Percentiles rank a stretch among this genome's conserved stretches.
Evolutionary conservation across 2,888 invertebrate species (phyloP).

Genomic region (Perizoma flavofasciatum): DNA sequence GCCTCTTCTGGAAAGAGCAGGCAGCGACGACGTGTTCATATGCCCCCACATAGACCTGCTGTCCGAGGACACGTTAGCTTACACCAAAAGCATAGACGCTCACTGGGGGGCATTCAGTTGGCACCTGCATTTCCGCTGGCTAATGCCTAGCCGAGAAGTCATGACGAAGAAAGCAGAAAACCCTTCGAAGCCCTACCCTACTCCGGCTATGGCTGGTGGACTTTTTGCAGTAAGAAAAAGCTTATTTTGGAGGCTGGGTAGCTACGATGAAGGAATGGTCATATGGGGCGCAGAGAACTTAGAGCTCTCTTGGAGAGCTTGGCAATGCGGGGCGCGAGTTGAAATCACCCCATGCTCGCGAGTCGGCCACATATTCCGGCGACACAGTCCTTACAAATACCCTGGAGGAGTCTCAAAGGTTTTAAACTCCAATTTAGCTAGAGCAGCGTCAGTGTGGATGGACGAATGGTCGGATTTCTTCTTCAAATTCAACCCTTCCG

Average conservation of each 20-base stretch:
- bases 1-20: slow-evolving; percentile 81
- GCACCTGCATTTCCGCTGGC: slow-evolving; percentile 96
- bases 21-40: slow-evolving; percentile 76
- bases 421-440: slow-evolving; percentile 94
- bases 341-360: slow-evolving; percentile 97
- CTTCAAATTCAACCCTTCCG: slow-evolving; percentile 92
- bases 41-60: slow-evolving; percentile 86
- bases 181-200: slow-evolving; percentile 88
- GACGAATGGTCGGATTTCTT: slow-evolving; percentile 98
- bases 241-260: slow-evolving; percentile 94
- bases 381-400: slow-evolving; percentile 97
- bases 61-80: slow-evolving; percentile 97
- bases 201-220: slow-evolving; percentile 97
- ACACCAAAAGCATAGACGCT: slow-evolving; percentile 96
- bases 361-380: slow-evolving; percentile 96
- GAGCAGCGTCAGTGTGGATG: slow-evolving; percentile 99
- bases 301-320: slow-evolving; percentile 97
- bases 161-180: slow-evolving; percentile 85
- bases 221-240: slow-evolving; percentile 94
- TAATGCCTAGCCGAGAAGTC: slow-evolving; percentile 88
- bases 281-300: slow-evolving; percentile 99
- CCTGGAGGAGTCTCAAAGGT: slow-evolving; percentile 95
- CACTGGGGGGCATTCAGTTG: slow-evolving; percentile 99
- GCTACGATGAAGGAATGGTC: slow-evolving; percentile 88
- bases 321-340: slow-evolving; percentile 97